These are phyloP conservation scores for Alloscopus bannaensis DNA, from an alignment of 2,888 invertebrate genomes.

Conservation along the genomic window DNA sequence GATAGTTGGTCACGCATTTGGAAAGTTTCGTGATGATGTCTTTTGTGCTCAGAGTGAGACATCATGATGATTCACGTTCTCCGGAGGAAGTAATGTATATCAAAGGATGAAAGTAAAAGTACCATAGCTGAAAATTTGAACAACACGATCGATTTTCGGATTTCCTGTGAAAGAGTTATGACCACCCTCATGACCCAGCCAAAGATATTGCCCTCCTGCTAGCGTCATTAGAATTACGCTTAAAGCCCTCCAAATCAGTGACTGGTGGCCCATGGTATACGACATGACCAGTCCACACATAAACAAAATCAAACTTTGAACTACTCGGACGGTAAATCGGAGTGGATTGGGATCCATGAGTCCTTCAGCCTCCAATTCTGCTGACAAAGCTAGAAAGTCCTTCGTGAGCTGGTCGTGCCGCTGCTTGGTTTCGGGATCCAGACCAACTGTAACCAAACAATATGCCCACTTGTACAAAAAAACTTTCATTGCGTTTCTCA, in stretches of 20 bases:
- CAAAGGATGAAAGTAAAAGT: slow-evolving; percentile 1
- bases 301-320: slow-evolving; percentile 63
- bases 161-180: slow-evolving; percentile 70
- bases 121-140: slow-evolving; percentile 70
- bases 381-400: slow-evolving; percentile 64
- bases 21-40: neutral
- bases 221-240: slow-evolving; percentile 66
- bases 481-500: too few species aligned
- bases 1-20: neutral
- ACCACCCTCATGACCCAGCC: slow-evolving; percentile 70
- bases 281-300: slow-evolving; percentile 60
- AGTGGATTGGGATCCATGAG: slow-evolving; percentile 68
- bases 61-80: too few species aligned
- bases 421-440: slow-evolving; percentile 58
- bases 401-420: slow-evolving; percentile 67
- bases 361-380: slow-evolving; percentile 68
- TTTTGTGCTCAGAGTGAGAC: neutral
- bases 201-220: slow-evolving; percentile 68
- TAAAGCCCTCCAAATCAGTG: slow-evolving; percentile 52
- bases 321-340: slow-evolving; percentile 61
- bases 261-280: slow-evolving; percentile 24
- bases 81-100: too few species aligned
- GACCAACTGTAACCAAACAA: slow-evolving; percentile 56
- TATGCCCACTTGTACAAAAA: too few species aligned
- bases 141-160: slow-evolving; percentile 66